Conservation (phyloP, 2,797 vertebrate genomes). For the Petrocephalus schoutedeni region DNA sequence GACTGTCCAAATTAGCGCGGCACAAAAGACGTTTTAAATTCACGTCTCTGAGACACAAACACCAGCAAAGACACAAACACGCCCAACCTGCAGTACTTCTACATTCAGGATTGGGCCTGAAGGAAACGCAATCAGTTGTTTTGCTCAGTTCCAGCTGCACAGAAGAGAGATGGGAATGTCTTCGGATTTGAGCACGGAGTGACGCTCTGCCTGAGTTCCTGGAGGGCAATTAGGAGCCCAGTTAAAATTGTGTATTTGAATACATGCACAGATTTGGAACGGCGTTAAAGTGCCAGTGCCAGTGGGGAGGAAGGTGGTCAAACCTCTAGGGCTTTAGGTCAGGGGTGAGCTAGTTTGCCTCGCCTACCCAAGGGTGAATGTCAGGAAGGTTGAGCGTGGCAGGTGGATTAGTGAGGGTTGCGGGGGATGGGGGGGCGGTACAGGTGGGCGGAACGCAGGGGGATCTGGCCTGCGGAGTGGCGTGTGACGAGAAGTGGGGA, state of each 20-base stretch:
- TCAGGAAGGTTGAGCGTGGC: background rate
- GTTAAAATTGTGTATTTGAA: background rate
- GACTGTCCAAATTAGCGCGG: background rate
- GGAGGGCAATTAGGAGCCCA: background rate
- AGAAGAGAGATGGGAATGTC: background rate
- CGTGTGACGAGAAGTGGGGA: background rate
- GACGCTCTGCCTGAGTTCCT: background rate
- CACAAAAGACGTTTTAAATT: background rate
- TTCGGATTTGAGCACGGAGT: background rate
- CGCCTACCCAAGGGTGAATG: background rate
- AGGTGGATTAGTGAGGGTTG: background rate
- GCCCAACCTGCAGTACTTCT: background rate
- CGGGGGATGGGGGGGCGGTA: background rate
- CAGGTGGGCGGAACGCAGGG: background rate
- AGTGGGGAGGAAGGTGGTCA: background rate
- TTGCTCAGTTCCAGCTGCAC: background rate
- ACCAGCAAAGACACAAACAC: background rate
- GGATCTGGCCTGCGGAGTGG: background rate
- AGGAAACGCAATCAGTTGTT: background rate
- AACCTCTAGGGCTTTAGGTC: background rate
- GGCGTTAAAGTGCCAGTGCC: background rate
- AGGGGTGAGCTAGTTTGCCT: background rate
- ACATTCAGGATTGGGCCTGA: background rate
- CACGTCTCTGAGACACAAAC: background rate
- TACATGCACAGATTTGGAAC: background rate